Conservation (phyloP, 2,113 vertebrate species). For the Osmerus eperlanus region DNA sequence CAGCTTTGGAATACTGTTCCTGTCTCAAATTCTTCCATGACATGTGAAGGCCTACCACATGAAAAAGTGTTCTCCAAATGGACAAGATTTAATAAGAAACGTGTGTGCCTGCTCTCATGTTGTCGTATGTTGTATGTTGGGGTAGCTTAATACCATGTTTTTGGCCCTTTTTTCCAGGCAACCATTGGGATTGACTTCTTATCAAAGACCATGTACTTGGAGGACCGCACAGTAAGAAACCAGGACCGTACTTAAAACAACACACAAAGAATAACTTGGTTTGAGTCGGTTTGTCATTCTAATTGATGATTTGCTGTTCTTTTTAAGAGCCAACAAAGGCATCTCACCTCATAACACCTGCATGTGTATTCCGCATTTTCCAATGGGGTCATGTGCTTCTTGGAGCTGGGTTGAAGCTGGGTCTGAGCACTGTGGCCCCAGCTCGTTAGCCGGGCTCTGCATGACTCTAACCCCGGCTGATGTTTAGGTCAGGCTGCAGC, state of each 20-base stretch:
- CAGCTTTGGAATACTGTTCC: conserved; percentile 15
- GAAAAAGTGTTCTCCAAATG: conserved; percentile 5
- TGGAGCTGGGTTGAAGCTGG: neutral
- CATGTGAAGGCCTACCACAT: neutral
- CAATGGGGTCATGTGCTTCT: too few relatives aligned
- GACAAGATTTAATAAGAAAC: conserved; percentile 7
- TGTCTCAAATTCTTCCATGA: conserved; percentile 13
- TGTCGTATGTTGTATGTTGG: neutral
- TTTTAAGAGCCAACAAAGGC: conserved; percentile 45
- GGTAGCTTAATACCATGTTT: conserved; percentile 9
- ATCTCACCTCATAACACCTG: neutral
- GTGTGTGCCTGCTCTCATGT: neutral
- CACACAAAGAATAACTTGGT: conserved; percentile 5
- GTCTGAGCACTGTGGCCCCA: too few relatives aligned
- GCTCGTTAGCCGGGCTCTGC: too few relatives aligned
- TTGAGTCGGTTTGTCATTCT: conserved; percentile 37
- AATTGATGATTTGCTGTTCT: conserved; percentile 54
- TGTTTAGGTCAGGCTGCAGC: conserved; percentile 63
- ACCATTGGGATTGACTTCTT: conserved; percentile 78
- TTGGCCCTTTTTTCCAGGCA: conserved; percentile 57
- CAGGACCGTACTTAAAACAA: conserved; percentile 1
- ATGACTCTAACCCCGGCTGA: neutral
- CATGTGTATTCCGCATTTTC: neutral
- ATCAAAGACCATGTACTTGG: conserved; percentile 79
- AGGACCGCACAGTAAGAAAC: conserved; percentile 73